Conservation (phyloP, 2,888 invertebrate species). For the Melipona beecheii region DNA sequence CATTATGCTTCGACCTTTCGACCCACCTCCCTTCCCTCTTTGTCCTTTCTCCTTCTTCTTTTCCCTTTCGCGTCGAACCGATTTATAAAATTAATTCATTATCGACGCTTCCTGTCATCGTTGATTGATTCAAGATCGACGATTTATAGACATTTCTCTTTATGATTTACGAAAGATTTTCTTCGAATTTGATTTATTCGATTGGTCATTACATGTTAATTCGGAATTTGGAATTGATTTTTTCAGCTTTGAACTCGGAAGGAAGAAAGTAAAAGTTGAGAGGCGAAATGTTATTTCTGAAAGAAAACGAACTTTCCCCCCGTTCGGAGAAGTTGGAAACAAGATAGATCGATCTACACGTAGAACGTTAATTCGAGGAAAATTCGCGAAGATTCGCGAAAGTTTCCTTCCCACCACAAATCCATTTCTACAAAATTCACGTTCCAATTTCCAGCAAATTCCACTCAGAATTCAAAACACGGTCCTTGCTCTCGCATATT, state of each 20-base stretch:
- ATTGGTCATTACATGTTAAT: no score
- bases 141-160: not conserved
- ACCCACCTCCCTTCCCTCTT: no score
- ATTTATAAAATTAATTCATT: not conserved
- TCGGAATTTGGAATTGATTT: no score
- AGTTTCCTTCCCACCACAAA: no score
- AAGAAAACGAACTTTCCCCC: not conserved
- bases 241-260: no score
- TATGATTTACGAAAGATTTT: not conserved
- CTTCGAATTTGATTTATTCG: not conserved
- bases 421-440: no score
- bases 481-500: no score
- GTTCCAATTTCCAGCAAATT: no score
- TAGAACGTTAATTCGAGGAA: not conserved
- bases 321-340: not conserved
- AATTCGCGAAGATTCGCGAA: not conserved
- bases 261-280: no score
- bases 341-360: not conserved
- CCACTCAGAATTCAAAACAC: no score
- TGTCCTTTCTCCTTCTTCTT: no score
- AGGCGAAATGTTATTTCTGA: no score
- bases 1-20: slow-evolving; percentile 18
- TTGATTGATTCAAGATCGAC: not conserved
- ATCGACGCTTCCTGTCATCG: not conserved
- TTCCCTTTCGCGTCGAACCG: not conserved